Evolutionary conservation across 1,140 invertebrate genomes (phyloP), one percentile per base, ranked within the genome.

Genomic region (Pseudobourletiella spinata): DNA sequence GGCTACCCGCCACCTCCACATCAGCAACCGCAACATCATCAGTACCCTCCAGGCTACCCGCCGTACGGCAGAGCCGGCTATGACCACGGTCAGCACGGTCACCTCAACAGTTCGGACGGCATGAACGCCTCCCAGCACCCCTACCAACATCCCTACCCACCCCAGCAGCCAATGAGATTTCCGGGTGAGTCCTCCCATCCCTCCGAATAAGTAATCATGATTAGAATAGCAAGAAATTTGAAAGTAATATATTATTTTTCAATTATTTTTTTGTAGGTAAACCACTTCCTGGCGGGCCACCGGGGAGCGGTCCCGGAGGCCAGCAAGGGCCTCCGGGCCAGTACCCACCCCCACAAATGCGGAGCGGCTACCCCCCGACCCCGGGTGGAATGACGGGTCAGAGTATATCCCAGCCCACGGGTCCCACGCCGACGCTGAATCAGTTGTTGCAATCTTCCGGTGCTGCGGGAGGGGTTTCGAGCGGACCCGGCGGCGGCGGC

Each of bases 371-470:
- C 39, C 63, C 56, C 29, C 59, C 56, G 14, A 61, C 51, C 51
- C 62, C 63, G 32, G 30, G 68, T 11, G 14, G 77, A 68, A 71
- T 84, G 43, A 79, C 81, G 1, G 83, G 83, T 60, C 83, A 83
- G 71, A 82, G 76, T 72, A 81, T 85, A 68, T 79, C 82, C 28
- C 88, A 89, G 73, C 85, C 86, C 56, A 84, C 86, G 61, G 88
- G 90, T 50, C 90, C 89, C 18, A 94, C 91, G 44, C 91, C 91
- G 48, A 94, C 91, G 28, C 78, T 94, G 59, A 94, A 94, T 76
- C 90, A 91, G 71, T 77, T 94, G 69, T 79, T 93, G 35, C 88
- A 91, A 76, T 85, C 86, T 30, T 80, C 82, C 24, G 64, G 60
- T 35, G 67, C 58, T 18, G 56, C 56, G 52, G 61, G 58, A 18